Evolutionary conservation across 2,113 vertebrate genomes (phyloP).

Genomic region (Leptosomus discolor): DNA sequence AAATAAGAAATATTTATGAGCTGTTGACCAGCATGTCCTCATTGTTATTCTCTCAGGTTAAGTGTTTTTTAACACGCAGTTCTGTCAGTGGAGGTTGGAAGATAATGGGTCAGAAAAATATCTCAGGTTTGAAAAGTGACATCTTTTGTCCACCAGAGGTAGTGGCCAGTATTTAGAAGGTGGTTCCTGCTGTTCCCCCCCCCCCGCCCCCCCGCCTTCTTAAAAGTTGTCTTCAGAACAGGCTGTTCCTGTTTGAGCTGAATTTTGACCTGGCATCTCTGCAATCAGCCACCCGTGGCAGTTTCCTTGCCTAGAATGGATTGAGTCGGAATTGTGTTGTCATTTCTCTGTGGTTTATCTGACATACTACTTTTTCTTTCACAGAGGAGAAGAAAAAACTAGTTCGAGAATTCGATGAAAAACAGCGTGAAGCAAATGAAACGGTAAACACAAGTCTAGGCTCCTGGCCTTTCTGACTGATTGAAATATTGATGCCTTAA

Average conservation of each 20-base stretch:
- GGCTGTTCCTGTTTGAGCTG: background rate
- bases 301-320: background rate
- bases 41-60: background rate
- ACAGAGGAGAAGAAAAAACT: conserved; percentile 92
- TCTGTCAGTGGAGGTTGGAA: background rate
- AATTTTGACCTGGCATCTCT: background rate
- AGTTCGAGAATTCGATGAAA: conserved; percentile 89
- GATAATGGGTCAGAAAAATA: background rate
- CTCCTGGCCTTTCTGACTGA: background rate
- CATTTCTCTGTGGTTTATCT: background rate
- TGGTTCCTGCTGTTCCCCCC: background rate
- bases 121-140: background rate
- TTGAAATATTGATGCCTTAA: background rate
- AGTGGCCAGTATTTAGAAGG: background rate
- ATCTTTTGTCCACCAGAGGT: background rate
- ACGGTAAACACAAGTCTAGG: conserved; percentile 73
- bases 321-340: background rate
- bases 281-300: background rate
- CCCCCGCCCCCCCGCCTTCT: background rate
- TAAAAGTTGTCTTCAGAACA: background rate
- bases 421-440: conserved; percentile 90
- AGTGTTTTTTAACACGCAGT: background rate
- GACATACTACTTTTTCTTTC: conserved; percentile 1
- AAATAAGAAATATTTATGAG: background rate
- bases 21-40: background rate